Evolutionary conservation across 1,140 invertebrate species (phyloP).

Genomic region (Bombus terrestris): DNA sequence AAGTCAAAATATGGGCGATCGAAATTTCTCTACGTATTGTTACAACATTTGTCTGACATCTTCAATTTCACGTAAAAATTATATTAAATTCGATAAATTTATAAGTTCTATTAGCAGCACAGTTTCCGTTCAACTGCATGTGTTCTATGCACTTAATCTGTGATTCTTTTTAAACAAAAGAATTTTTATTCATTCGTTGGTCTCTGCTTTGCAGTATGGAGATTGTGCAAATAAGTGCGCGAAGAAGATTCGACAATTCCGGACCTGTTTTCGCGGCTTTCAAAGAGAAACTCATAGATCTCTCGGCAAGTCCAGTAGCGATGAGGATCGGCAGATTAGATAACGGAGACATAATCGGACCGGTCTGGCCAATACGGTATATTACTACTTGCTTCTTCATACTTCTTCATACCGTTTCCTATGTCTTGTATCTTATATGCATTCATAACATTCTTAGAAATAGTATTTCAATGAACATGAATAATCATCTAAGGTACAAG

Average conservation of each 20-base stretch:
- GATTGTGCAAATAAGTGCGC: constrained; percentile 46
- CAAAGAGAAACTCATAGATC: constrained; percentile 45
- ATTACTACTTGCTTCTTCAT: background rate
- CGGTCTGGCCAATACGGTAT: constrained; percentile 64
- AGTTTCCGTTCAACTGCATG: background rate
- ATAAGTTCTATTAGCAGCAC: background rate
- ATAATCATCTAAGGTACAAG: too few species aligned
- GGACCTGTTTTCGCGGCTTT: constrained; percentile 62
- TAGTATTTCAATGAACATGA: too few species aligned
- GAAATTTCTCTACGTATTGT: constrained; percentile 57
- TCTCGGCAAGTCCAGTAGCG: constrained; percentile 56
- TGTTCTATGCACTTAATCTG: background rate
- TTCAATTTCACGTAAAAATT: constrained; percentile 69
- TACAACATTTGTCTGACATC: constrained; percentile 59
- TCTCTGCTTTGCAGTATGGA: constrained; percentile 38
- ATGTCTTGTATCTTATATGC: background rate
- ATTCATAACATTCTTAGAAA: background rate
- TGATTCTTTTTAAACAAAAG: background rate
- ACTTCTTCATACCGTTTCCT: background rate
- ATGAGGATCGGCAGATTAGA: constrained; percentile 52
- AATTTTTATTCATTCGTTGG: background rate
- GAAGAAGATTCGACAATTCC: constrained; percentile 49
- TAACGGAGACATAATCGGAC: constrained; percentile 56
- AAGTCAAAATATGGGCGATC: constrained; percentile 51
- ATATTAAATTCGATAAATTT: background rate